These are phyloP conservation scores for Tetragonula clypearis DNA, from an alignment of 1,140 invertebrate genomes.

Conservation along the genomic window DNA sequence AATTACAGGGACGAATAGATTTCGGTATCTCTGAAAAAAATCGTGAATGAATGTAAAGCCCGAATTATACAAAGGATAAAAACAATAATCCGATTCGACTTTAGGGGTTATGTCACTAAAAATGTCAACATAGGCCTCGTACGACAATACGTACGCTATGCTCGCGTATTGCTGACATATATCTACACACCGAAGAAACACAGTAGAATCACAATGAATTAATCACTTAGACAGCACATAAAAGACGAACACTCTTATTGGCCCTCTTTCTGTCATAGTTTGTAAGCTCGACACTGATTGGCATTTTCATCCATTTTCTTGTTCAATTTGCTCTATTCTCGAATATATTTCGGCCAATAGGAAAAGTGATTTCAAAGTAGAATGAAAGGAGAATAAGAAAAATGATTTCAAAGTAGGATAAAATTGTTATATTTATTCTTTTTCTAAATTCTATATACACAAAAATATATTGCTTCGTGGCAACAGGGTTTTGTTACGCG, in stretches of 20 bases:
- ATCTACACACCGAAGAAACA: slow-evolving; percentile 9
- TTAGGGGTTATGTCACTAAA: slow-evolving; percentile 35
- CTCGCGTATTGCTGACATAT: not conserved
- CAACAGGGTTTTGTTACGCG: too few species aligned
- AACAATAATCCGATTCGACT: not conserved
- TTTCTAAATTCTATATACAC: not conserved
- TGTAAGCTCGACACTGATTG: slow-evolving; percentile 38
- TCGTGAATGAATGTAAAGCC: not conserved
- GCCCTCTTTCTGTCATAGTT: not conserved
- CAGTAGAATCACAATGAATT: slow-evolving; percentile 17
- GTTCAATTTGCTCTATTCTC: not conserved
- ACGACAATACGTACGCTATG: slow-evolving; percentile 6
- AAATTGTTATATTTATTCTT: not conserved
- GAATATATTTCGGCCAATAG: not conserved
- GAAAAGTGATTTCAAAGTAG: not conserved
- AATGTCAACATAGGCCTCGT: slow-evolving; percentile 40
- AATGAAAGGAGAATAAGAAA: slow-evolving; percentile 1
- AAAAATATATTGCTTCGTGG: too few species aligned
- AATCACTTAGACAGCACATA: slow-evolving; percentile 15
- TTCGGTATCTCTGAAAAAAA: not conserved
- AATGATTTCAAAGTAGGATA: not conserved
- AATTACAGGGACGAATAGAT: not conserved
- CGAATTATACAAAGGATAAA: not conserved
- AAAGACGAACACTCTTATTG: slow-evolving; percentile 29
- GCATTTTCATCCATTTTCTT: not conserved